Percentiles rank a stretch among this genome's conserved stretches.
Conservation (phyloP, 2,797 vertebrate genomes). For the Ammospiza maritima region DNA sequence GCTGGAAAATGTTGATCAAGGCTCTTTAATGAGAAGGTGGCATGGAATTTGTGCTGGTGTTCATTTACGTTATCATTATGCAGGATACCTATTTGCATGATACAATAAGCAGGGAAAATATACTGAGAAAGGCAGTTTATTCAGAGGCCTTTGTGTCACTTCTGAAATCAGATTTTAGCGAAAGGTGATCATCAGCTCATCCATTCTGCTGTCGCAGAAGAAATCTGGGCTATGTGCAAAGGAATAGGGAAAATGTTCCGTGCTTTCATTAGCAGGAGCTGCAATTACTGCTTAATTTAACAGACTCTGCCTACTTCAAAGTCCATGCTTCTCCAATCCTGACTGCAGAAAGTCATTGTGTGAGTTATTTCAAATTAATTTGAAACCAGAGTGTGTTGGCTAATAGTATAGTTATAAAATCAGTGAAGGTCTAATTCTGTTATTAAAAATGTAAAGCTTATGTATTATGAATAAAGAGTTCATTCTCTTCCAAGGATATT, state of each 20-base stretch:
- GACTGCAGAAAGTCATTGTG: conserved; percentile 43
- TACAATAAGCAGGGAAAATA: background rate
- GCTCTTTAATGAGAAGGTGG: background rate
- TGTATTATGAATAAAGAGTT: conserved; percentile 68
- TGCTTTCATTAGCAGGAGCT: conserved; percentile 50
- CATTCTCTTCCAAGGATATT: conserved; percentile 59
- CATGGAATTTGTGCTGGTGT: background rate
- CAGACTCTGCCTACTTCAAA: conserved; percentile 51
- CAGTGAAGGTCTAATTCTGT: conserved; percentile 68
- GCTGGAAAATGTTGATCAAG: background rate
- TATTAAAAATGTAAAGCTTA: conserved; percentile 78
- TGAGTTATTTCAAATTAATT: conserved; percentile 63
- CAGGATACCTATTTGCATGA: background rate
- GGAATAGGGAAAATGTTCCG: background rate
- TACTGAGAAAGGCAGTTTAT: background rate
- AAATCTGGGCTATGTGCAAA: background rate
- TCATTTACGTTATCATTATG: background rate
- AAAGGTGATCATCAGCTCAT: conserved; percentile 4
- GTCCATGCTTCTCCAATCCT: conserved; percentile 48
- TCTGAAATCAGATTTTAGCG: background rate
- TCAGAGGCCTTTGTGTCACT: background rate
- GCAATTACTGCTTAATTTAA: conserved; percentile 58
- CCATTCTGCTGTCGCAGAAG: background rate
- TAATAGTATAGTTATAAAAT: conserved; percentile 65
- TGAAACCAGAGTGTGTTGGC: conserved; percentile 54